Evolutionary conservation across 2,113 vertebrate species (phyloP).

Genomic region (Mus musculus): DNA sequence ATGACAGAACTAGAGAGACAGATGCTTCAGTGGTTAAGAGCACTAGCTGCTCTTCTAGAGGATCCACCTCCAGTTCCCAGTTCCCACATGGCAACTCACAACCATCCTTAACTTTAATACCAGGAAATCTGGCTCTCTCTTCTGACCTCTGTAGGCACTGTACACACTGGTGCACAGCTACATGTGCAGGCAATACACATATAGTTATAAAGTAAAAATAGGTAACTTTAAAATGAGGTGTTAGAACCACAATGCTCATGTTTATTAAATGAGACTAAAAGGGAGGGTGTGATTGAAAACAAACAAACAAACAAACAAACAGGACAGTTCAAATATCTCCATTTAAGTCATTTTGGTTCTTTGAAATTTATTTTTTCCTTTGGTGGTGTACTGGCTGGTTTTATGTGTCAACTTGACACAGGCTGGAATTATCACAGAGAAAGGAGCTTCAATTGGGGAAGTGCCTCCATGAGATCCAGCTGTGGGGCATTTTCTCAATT

Average conservation of each 20-base stretch:
- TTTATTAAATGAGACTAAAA: not conserved
- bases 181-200: not conserved
- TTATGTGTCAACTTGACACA: too few species aligned
- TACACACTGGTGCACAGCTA: not conserved
- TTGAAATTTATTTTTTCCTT: not conserved
- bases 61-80: not conserved
- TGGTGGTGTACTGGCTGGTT: not conserved
- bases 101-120: not conserved
- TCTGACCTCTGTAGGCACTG: not conserved
- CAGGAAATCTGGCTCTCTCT: not conserved
- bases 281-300: not conserved
- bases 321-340: not conserved
- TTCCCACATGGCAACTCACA: not conserved
- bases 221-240: not conserved
- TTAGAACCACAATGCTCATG: not conserved
- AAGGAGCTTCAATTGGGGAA: too few species aligned
- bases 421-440: too few species aligned
- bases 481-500: too few species aligned
- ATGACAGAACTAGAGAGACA: not conserved
- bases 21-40: not conserved
- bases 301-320: not conserved
- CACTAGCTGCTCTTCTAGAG: not conserved
- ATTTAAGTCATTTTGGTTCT: not conserved
- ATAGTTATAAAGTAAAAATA: not conserved
- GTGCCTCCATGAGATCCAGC: too few species aligned